Conservation (phyloP, 92 coral and sea anemone species). For the Phenganax stokvisi region DNA sequence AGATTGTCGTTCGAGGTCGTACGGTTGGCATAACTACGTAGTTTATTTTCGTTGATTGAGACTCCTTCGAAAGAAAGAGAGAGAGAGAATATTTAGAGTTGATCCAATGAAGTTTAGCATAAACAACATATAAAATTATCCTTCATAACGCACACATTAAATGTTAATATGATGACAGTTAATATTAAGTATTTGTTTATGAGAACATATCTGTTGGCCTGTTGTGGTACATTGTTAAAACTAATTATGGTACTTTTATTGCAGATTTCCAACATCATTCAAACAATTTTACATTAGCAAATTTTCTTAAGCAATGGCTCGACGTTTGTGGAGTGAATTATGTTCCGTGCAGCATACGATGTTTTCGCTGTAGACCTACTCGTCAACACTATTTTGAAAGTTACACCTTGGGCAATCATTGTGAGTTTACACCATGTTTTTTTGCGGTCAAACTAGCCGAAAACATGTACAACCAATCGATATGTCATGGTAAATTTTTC, state of each 20-base stretch:
- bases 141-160: no score
- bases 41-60: not conserved
- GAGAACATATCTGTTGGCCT: not conserved
- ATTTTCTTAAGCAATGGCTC: not conserved
- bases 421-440: not conserved
- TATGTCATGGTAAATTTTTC: no score
- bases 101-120: no score
- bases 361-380: not conserved
- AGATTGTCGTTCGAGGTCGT: slow-evolving; percentile 35
- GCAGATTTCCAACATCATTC: not conserved
- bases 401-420: not conserved
- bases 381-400: slow-evolving; percentile 3
- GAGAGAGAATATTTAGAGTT: not conserved
- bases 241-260: not conserved
- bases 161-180: not conserved
- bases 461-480: no score
- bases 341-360: not conserved
- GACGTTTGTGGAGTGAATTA: not conserved
- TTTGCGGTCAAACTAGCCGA: no score
- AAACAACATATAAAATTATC: no score
- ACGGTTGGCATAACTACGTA: slow-evolving; percentile 30
- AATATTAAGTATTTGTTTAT: not conserved
- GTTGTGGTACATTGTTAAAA: not conserved
- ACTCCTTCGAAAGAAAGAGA: not conserved
- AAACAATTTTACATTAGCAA: not conserved